Percentiles rank a stretch among this genome's conserved stretches.
These are phyloP conservation scores for Musca domestica DNA, from an alignment of 1,140 invertebrate species.

Conservation along the genomic window DNA sequence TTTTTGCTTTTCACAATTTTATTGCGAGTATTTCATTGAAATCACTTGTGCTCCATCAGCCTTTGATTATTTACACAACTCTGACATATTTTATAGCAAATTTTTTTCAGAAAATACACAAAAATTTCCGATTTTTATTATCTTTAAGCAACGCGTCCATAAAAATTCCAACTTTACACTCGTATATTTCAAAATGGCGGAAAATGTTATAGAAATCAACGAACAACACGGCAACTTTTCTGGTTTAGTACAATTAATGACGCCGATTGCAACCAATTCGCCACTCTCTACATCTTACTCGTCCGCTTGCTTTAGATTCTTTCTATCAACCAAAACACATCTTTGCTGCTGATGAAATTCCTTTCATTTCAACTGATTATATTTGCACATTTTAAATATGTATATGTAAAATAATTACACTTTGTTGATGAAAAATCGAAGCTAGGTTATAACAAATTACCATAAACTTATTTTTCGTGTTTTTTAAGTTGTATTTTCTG, in stretches of 20 bases:
- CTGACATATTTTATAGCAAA: neutral
- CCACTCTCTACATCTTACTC: constrained; percentile 12
- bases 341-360: too few relatives aligned
- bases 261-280: constrained; percentile 31
- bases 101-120: constrained; percentile 19
- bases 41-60: neutral
- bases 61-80: neutral
- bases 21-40: neutral
- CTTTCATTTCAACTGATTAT: too few relatives aligned
- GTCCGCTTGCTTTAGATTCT: neutral
- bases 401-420: too few relatives aligned
- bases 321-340: neutral
- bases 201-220: constrained; percentile 34
- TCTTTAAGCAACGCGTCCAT: constrained; percentile 50
- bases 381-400: too few relatives aligned
- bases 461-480: neutral
- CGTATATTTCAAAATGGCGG: constrained; percentile 54
- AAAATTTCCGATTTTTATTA: neutral
- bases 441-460: constrained; percentile 3
- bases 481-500: neutral
- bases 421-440: neutral
- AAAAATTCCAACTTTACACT: constrained; percentile 45
- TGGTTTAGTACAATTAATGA: constrained; percentile 52
- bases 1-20: neutral
- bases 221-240: constrained; percentile 40